These are phyloP conservation scores for Coelopa pilipes DNA, from an alignment of 2,888 invertebrate genomes.

Conservation along the genomic window DNA sequence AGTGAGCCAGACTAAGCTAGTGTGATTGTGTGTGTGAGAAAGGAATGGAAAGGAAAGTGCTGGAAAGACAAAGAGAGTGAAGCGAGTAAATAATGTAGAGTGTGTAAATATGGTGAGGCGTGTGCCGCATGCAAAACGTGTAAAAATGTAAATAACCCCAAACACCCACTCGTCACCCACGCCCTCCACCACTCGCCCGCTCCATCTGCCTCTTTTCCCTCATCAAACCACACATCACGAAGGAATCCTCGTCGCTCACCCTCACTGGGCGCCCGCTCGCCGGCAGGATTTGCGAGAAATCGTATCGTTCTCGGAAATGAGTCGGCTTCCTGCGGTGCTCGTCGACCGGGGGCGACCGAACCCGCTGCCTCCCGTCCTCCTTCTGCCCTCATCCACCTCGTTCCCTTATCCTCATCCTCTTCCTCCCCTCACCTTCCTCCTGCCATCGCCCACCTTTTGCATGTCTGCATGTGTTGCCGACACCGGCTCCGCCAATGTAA, in stretches of 20 bases:
- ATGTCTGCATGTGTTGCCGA: background rate
- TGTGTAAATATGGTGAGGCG: constrained; percentile 15
- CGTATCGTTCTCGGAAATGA: constrained; percentile 18
- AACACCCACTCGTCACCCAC: no score
- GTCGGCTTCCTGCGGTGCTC: constrained; percentile 2
- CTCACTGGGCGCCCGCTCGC: background rate
- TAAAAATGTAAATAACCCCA: background rate
- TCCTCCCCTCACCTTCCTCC: no score
- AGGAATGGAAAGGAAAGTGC: no score
- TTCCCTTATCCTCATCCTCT: background rate
- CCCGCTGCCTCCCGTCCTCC: background rate
- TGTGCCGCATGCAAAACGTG: background rate
- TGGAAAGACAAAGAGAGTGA: no score
- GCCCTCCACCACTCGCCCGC: no score
- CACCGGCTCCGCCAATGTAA: background rate
- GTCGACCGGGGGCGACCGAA: background rate
- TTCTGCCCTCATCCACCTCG: background rate
- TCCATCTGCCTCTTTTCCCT: no score
- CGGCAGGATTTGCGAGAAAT: no score
- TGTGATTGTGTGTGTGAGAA: no score
- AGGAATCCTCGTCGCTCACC: constrained; percentile 1
- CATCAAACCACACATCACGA: background rate
- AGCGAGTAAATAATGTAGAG: background rate
- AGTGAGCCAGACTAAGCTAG: no score
- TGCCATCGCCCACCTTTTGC: background rate